Evolutionary conservation across 2,113 vertebrate species (phyloP), one percentile per base, ranked within the genome.

Genomic region (Scolopax mira): DNA sequence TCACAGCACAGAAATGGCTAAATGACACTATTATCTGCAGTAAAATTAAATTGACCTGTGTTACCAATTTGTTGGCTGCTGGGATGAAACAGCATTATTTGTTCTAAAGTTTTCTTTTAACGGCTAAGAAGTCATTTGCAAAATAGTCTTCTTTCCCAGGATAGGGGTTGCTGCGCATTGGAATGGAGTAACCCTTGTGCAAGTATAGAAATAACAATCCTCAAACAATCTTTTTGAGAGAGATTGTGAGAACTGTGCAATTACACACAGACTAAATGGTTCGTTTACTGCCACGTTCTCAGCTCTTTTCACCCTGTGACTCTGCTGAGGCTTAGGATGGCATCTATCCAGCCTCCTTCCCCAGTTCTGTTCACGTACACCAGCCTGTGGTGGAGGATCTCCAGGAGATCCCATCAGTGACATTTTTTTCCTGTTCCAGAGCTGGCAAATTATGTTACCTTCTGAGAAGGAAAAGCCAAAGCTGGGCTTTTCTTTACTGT

Each of bases 31-130:
- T 73, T 83, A 78, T 12, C 39, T 74, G 39, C 75, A 71, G 60
- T 83, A 90, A 88, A 94, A 92, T 92, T 90, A 94, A 92, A 92
- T 91, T 90, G 91, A 86, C 52, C 65, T 30, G 23, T 44, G 10
- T 69, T 78, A 79, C 11, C 18, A 55, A 41, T 86, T 94, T 84
- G 30, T 83, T 84, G 44, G 39, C n/a, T 75, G 41, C 60, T 82
- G 61, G 42, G 17, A 65, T 60, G 28, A 85, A 94, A 55, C 17
- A 49, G 41, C 65, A 51, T 79, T 66, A 44, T 89, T 90, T 93
- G 35, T 70, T 73, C 61, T 67, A 78, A 78, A 61, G 55, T 65
- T 89, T 96, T 89, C 27, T 89, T 96, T 64, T 55, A 90, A 74
- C 35, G 39, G 33, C 30, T 78, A 55, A 67, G 80, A 75, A 90